These are phyloP conservation scores for Helostoma temminkii DNA, from an alignment of 2,797 vertebrate genomes.

Conservation along the genomic window DNA sequence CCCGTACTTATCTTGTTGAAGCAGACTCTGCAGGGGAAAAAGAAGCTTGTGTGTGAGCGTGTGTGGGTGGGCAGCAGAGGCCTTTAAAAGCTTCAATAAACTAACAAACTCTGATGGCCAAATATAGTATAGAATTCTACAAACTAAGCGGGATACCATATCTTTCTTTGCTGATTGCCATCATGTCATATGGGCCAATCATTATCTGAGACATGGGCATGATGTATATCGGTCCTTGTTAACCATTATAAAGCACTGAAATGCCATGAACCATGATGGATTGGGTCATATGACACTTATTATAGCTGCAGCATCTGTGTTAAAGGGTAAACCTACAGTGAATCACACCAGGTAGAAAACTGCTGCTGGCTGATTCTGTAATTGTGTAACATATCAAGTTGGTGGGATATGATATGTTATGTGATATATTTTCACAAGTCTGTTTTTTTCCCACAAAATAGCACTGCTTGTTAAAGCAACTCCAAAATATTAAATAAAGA, in stretches of 20 bases:
- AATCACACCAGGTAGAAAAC: slow-evolving; percentile 50
- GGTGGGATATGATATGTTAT: slow-evolving; percentile 30
- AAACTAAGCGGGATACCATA: slow-evolving; percentile 35
- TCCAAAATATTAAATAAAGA: slow-evolving; percentile 10
- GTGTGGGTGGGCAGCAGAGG: slow-evolving; percentile 24
- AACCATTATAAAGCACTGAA: slow-evolving; percentile 62
- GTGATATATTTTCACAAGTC: slow-evolving; percentile 22
- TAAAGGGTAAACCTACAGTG: slow-evolving; percentile 69
- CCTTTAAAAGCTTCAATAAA: slow-evolving; percentile 55
- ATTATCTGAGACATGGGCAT: slow-evolving; percentile 55
- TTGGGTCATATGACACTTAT: slow-evolving; percentile 67
- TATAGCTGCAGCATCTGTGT: slow-evolving; percentile 68
- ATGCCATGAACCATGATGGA: slow-evolving; percentile 74
- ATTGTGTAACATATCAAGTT: slow-evolving; percentile 43
- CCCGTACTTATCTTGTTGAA: slow-evolving; percentile 82
- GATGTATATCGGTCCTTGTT: slow-evolving; percentile 66
- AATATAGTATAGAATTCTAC: slow-evolving; percentile 38
- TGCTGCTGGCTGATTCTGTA: slow-evolving; percentile 46
- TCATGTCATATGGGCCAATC: slow-evolving; percentile 40
- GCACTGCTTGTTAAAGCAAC: slow-evolving; percentile 27
- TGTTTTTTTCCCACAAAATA: slow-evolving; percentile 28
- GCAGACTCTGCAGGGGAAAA: slow-evolving; percentile 77
- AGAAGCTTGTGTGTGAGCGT: slow-evolving; percentile 31
- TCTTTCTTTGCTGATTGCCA: slow-evolving; percentile 27
- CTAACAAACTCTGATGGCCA: slow-evolving; percentile 49